phyloP scores from a whole-genome alignment of 2,113 vertebrate species.

The Zootoca vivipara region DNA sequence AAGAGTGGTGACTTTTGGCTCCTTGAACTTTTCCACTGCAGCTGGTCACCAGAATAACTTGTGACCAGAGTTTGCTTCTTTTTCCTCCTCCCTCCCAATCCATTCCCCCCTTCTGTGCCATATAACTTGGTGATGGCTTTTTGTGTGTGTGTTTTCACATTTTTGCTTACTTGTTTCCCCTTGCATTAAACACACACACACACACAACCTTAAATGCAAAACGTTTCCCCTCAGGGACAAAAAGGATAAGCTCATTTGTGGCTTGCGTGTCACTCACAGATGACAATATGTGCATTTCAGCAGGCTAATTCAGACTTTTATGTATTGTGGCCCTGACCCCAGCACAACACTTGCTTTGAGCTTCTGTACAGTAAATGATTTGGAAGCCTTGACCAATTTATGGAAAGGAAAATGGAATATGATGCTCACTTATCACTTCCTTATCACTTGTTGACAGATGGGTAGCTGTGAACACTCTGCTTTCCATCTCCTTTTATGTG shows the following conservation, averaged over 20 bases:
- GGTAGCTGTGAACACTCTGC: background rate
- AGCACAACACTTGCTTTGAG: background rate
- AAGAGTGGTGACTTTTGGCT: too few species aligned
- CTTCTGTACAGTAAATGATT: background rate
- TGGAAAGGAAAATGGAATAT: background rate
- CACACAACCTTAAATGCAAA: background rate
- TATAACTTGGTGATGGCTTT: too few species aligned
- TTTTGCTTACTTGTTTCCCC: background rate
- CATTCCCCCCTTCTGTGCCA: too few species aligned
- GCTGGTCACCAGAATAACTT: too few species aligned
- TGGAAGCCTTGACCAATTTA: background rate
- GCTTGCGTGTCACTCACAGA: background rate
- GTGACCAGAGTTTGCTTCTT: too few species aligned
- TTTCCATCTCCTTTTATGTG: slow-evolving; percentile 9
- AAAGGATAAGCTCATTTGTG: background rate
- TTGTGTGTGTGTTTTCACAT: background rate
- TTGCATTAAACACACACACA: too few species aligned
- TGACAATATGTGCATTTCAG: background rate
- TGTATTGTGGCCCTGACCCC: background rate
- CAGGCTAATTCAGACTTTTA: too few species aligned
- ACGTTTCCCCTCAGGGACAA: background rate
- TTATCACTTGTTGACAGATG: slow-evolving; percentile 15
- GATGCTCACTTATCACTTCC: background rate
- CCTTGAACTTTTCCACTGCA: too few species aligned
- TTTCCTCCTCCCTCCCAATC: too few species aligned